phyloP scores from a whole-genome alignment of 2,797 vertebrate genomes.

The Poecilia gillii region DNA sequence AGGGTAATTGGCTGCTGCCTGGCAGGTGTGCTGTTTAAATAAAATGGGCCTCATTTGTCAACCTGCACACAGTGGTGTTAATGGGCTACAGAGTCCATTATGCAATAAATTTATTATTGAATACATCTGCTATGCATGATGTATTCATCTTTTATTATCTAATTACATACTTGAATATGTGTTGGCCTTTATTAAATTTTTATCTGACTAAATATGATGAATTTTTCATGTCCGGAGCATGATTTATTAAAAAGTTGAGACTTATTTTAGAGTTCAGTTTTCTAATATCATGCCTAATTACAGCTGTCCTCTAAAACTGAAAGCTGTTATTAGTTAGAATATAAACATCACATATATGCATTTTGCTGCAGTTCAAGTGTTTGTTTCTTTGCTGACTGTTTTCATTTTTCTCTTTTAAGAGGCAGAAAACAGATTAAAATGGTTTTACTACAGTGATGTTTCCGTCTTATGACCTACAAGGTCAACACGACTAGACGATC shows the following conservation, averaged over 20 bases:
- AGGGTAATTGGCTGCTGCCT: conserved; percentile 74
- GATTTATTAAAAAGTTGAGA: neutral
- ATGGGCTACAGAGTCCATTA: conserved; percentile 50
- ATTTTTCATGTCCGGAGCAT: neutral
- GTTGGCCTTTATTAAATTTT: conserved; percentile 12
- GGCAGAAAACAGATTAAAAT: neutral
- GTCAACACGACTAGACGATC: neutral
- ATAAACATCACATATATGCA: neutral
- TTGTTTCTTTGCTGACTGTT: neutral
- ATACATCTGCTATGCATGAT: conserved; percentile 31
- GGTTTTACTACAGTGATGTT: neutral
- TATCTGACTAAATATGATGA: neutral
- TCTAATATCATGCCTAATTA: neutral
- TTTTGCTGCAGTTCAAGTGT: neutral
- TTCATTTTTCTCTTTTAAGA: neutral
- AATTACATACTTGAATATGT: conserved; percentile 16
- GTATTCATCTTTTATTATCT: conserved; percentile 26
- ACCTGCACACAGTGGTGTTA: conserved; percentile 34
- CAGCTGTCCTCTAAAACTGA: neutral
- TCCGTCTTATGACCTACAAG: neutral
- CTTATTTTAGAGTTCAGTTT: neutral
- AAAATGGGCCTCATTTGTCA: conserved; percentile 74
- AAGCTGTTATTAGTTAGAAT: neutral
- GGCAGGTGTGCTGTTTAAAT: conserved; percentile 71
- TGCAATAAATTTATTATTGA: conserved; percentile 32